Conservation (phyloP, 2,113 vertebrate genomes). For the Sander vitreus region DNA sequence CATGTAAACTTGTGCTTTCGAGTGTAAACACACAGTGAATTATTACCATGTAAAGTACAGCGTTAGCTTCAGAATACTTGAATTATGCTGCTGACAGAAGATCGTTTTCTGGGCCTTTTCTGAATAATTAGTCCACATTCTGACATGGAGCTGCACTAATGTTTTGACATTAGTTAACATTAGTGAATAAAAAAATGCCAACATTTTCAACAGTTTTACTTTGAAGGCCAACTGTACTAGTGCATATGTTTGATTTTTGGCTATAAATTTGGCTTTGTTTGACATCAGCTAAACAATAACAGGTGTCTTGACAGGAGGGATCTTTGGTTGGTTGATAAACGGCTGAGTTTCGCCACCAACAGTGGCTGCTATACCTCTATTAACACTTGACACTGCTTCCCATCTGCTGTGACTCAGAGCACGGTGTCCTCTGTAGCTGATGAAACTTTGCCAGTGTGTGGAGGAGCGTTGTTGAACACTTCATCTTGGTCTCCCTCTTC, state of each 20-base stretch:
- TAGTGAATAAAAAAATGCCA: conserved; percentile 7
- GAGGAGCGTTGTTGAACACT: conserved; percentile 35
- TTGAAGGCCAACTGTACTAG: background rate
- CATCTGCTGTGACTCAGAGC: conserved; percentile 73
- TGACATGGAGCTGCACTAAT: background rate
- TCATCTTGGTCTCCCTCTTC: conserved; percentile 30
- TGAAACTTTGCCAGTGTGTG: conserved; percentile 63
- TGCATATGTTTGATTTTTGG: background rate
- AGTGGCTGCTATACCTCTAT: conserved; percentile 54
- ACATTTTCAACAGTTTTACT: background rate
- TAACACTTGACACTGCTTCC: conserved; percentile 59
- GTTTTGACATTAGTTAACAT: conserved; percentile 14
- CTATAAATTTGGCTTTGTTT: background rate
- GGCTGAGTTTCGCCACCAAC: conserved; percentile 9
- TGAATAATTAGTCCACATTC: background rate
- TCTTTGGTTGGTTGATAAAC: background rate
- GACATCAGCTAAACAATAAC: conserved; percentile 31
- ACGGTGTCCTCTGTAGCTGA: conserved; percentile 48
- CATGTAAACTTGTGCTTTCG: background rate
- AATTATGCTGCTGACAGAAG: background rate
- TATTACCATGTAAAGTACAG: background rate
- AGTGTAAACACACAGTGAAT: background rate
- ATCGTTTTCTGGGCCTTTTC: background rate
- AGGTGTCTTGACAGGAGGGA: conserved; percentile 7
- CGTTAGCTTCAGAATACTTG: background rate